Evolutionary conservation across 2,888 invertebrate genomes (phyloP).

Genomic region (Miltochrista miniata): DNA sequence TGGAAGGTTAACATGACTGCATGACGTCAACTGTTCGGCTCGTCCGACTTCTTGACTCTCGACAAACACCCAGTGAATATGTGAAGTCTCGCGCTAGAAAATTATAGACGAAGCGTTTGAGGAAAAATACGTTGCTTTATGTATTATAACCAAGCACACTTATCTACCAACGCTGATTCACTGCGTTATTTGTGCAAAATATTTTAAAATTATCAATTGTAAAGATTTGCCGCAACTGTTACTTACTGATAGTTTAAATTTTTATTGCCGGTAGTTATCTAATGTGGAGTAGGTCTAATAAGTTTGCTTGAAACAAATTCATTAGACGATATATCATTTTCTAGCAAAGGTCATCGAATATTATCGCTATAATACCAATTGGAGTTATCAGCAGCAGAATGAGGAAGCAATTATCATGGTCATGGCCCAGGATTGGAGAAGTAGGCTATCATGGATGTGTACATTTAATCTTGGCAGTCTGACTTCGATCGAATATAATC

Average conservation of each 20-base stretch:
- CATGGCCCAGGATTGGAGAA: too few relatives aligned
- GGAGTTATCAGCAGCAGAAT: neutral
- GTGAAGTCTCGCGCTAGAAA: conserved; percentile 71
- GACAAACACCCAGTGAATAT: conserved; percentile 69
- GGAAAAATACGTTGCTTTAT: conserved; percentile 51
- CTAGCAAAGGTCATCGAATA: too few relatives aligned
- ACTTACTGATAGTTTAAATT: neutral
- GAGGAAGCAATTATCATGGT: too few relatives aligned
- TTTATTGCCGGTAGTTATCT: too few relatives aligned
- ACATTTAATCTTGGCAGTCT: neutral
- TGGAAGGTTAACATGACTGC: conserved; percentile 70
- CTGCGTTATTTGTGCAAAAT: conserved; percentile 5
- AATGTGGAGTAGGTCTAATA: too few relatives aligned
- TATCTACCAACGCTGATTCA: conserved; percentile 15
- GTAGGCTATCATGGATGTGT: neutral
- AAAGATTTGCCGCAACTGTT: neutral
- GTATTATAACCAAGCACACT: neutral
- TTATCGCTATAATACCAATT: neutral
- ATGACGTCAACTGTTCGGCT: conserved; percentile 82
- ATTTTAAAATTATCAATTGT: conserved; percentile 1
- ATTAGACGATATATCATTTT: neutral
- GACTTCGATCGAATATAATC: conserved; percentile 23
- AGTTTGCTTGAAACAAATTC: neutral
- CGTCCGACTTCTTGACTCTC: conserved; percentile 79
- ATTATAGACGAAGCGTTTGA: conserved; percentile 59